phyloP scores from a whole-genome alignment of 1,140 invertebrate species.

The Heliconius congener region DNA sequence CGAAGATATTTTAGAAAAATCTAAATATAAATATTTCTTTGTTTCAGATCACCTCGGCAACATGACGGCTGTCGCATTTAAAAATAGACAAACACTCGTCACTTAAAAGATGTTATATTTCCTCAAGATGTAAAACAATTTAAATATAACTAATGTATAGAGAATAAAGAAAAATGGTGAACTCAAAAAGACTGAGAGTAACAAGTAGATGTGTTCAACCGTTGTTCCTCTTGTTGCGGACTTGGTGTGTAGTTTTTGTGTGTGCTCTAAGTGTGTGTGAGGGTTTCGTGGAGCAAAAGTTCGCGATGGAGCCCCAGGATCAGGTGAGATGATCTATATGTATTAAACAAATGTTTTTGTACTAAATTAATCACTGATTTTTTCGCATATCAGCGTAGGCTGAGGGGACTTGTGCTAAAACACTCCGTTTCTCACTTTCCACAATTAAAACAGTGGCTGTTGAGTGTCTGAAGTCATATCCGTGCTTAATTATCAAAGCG shows the following conservation, averaged over 20 bases:
- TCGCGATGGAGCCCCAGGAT: constrained; percentile 93
- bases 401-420: no score
- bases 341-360: background rate
- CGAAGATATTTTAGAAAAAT: background rate
- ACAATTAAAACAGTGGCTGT: no score
- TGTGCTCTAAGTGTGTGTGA: constrained; percentile 52
- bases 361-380: background rate
- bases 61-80: constrained; percentile 52
- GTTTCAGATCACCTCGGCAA: constrained; percentile 43
- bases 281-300: constrained; percentile 79
- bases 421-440: no score
- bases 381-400: background rate
- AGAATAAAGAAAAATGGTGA: constrained; percentile 53
- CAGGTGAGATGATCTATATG: constrained; percentile 56
- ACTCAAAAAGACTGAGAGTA: constrained; percentile 56
- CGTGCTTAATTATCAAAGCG: no score
- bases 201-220: constrained; percentile 65
- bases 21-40: constrained; percentile 25
- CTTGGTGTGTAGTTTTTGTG: constrained; percentile 52
- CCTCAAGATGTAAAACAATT: constrained; percentile 59
- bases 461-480: no score
- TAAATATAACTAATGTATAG: background rate
- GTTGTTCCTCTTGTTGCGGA: constrained; percentile 70
- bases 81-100: constrained; percentile 49
- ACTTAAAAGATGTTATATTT: constrained; percentile 54